Evolutionary conservation across 2,888 invertebrate genomes (phyloP), one percentile per base, ranked within the genome.

Genomic region (Piscicola geometra): DNA sequence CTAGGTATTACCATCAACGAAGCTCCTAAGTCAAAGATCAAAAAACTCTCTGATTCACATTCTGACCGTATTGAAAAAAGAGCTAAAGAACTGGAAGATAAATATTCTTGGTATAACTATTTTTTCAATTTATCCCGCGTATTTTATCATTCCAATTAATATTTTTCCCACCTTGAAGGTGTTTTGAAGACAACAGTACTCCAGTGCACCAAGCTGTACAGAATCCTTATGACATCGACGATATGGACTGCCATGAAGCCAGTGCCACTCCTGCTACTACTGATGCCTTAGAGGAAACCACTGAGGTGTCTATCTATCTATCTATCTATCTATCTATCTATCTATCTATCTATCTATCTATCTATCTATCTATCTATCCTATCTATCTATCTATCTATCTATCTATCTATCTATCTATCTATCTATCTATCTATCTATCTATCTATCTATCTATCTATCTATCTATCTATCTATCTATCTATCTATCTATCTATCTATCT

Each of bases 161-260:
- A 56, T 56, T 56, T 21, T 15, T 21, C n/a, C 25, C n/a, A 5
- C 5, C 25, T 18, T 21, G 3, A 56, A 56, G 60, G 5, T 56
- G 60, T 25, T 56, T 56, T 56, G n/a, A 56, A 21, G 60, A 56
- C 3, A 18, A 9, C 9, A 18, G 25, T 56, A 5, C 21, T 18
- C 60, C 60, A 56, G 25, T 25, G 9, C 60, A 56, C 25, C 5
- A n/a, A 18, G 25, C 60, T 3, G n/a, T 56, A 18, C 60, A 56
- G n/a, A 56, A 56, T 25, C 60, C 60, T 15, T 56, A 56, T 56
- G 60, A 56, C 5, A 56, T 56, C n/a, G 60, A 56, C n/a, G 60
- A 56, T 18, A 25, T 56, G 60, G 60, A 56, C 25, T 56, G 3
- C 60, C n/a, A 9, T 25, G 60, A 56, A 41, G 41, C 15, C 5